These are phyloP conservation scores for Forpus xanthops DNA, from an alignment of 2,797 vertebrate genomes.

Conservation along the genomic window DNA sequence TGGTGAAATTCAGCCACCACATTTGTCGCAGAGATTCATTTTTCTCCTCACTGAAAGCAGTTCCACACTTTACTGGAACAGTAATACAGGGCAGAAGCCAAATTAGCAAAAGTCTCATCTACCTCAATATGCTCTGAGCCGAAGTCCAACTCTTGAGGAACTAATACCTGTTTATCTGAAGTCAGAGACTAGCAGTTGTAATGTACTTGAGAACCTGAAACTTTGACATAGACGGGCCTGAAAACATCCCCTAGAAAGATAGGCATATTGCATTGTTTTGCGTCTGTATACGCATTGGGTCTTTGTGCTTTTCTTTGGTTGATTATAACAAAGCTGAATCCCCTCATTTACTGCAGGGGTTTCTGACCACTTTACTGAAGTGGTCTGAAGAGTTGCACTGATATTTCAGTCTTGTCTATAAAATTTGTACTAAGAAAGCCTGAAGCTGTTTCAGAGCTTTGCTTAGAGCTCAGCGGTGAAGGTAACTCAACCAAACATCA, in stretches of 20 bases:
- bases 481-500: not conserved
- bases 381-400: not conserved
- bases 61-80: not conserved
- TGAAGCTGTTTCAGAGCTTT: not conserved
- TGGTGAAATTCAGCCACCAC: not conserved
- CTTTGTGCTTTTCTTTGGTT: not conserved
- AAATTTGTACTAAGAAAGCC: not conserved
- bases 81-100: not conserved
- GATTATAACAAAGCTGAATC: not conserved
- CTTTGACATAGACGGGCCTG: accelerated
- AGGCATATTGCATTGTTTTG: not conserved
- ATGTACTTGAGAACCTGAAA: not conserved
- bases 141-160: not conserved
- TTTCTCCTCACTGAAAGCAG: not conserved
- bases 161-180: not conserved
- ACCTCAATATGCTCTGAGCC: not conserved
- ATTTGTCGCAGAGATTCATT: not conserved
- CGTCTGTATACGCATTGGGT: not conserved
- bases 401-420: not conserved
- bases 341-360: not conserved
- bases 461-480: not conserved
- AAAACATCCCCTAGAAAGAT: not conserved
- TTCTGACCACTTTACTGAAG: not conserved
- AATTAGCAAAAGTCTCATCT: not conserved
- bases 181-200: not conserved